Base-by-base conservation (phyloP, 2,797 vertebrate genomes). In the Garrulus glandarius region DNA sequence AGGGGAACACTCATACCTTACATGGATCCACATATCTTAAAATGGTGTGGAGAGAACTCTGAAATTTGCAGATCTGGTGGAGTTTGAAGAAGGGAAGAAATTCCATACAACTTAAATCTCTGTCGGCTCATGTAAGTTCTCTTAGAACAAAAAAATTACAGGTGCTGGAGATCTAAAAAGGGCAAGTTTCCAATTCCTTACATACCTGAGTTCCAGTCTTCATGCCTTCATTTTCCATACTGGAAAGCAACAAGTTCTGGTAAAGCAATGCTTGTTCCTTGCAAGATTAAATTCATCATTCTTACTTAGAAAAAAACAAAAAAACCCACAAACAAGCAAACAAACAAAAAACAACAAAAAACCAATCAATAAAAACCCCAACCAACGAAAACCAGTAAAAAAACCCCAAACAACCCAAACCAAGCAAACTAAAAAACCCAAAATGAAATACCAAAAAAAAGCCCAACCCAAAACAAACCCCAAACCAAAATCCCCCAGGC, bases 1-100 rank as follows among this genome's bases (percentile, higher is more conserved):
- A 46, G 15, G 15, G 5, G 6, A 83, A 50, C 10, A 9, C 22
- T 23, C 4, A 1, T 10, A 52, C 34, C 20, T 79, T 84, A 36
- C 0, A 16, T 14, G 30, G 32, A 82, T 43, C 56, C 26, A 67
- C 23, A 44, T 8, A 68, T 65, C 36, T 50, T 70, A 43, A 56
- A 87, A 36, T 0, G 8, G 22, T 0, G 0, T 14, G 8, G 16
- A 18, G 4, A 84, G 3, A 80, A 55, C 29, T 49, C 56, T 61
- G 43, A 59, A 53, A 70, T 53, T 67, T 63, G 5, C 13, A 67
- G 20, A 70, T 34, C 37, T 55, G 39, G 10, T 27, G 19, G 11
- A 84, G 11, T 1, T 60, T 29, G 21, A 27, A 41, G 13, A 89
- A 65, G 13, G 29, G 20, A 15, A 77, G 11, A 15, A 86, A 67